These are phyloP conservation scores for Idris sp. DNA, from an alignment of 1,140 invertebrate species.

Conservation along the genomic window DNA sequence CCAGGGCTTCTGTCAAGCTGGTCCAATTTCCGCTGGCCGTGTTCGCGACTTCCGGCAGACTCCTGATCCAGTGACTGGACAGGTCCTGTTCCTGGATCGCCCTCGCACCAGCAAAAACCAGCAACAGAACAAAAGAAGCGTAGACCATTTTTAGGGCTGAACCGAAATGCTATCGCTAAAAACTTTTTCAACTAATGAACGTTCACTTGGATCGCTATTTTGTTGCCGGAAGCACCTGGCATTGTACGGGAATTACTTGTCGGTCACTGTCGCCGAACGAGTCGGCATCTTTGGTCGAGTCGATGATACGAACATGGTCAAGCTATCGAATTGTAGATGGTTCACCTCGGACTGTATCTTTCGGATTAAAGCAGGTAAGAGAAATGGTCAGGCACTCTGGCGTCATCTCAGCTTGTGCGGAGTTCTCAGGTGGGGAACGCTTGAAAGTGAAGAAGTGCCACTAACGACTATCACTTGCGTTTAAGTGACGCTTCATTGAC, in stretches of 20 bases:
- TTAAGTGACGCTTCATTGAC: too few species aligned
- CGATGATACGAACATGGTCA: neutral
- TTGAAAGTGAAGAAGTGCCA: constrained; percentile 37
- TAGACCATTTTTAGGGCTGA: too few species aligned
- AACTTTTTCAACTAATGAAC: too few species aligned
- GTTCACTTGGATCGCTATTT: too few species aligned
- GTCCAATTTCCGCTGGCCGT: constrained; percentile 62
- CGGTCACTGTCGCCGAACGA: neutral
- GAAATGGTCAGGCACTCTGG: constrained; percentile 71
- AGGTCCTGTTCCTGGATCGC: constrained; percentile 23
- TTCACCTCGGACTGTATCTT: constrained; percentile 64
- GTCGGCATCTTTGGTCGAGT: too few species aligned
- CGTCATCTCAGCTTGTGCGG: constrained; percentile 1
- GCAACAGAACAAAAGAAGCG: constrained; percentile 14
- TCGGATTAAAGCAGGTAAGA: constrained; percentile 57
- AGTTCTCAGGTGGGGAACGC: constrained; percentile 3
- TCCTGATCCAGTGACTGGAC: constrained; percentile 57
- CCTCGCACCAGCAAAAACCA: neutral
- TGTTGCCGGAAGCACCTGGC: too few species aligned
- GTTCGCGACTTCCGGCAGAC: constrained; percentile 55
- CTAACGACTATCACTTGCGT: too few species aligned
- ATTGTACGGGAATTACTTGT: too few species aligned
- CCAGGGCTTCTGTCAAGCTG: constrained; percentile 73
- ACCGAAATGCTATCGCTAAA: too few species aligned
- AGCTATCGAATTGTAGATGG: constrained; percentile 34